Evolutionary conservation across 1,140 invertebrate genomes (phyloP), one percentile per base, ranked within the genome.

Genomic region (Drosophila kurseongensis): DNA sequence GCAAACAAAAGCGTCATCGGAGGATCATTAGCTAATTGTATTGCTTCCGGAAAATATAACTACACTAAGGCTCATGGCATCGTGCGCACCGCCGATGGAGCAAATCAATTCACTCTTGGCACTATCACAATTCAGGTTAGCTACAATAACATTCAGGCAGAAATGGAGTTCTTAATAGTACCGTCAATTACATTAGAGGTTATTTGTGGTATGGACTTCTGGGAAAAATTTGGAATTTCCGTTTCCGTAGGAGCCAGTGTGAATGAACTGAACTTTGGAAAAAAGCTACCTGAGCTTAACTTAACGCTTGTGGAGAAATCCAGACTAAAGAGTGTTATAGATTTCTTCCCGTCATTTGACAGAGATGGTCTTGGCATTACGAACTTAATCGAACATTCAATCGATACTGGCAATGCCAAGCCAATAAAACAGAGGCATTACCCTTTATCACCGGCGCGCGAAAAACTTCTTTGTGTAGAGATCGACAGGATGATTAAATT

Each of bases 401-500:
- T 55, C 7, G 52, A 55, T 36, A 40, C 36, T 4, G 52, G 52
- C 36, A 55, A 5, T 38, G 32, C 36, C 10, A 55, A 55, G 13
- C 23, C 55, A 9, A 27, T 41, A 3, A 56, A 41, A 13, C 38
- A 56, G 23, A 40, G 54, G n/a, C 23, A 42, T 40, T 56, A 29
- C 8, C 54, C 54, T 5, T 38, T 56, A 10, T 56, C 54, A 16
- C 38, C 52, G 8, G 38, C 38, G 13, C 16, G 18, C n/a, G 35
- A 41, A 41, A 41, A 55, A 23, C 18, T 41, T 5, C 16, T 55
- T n/a, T 38, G 32, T n/a, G 13, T 23, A 47, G 57, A 36, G 16
- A 32, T 59, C 16, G 57, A 59, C 12, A 23, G 44, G 32, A 59
- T 59, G 57, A 14, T 59, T 23, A 14, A 38, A 5, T 29, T 48